A percentile compares a stretch with the other conserved stretches of the same genome.
Conservation (phyloP, 2,888 invertebrate genomes). For the Aromia moschata region DNA sequence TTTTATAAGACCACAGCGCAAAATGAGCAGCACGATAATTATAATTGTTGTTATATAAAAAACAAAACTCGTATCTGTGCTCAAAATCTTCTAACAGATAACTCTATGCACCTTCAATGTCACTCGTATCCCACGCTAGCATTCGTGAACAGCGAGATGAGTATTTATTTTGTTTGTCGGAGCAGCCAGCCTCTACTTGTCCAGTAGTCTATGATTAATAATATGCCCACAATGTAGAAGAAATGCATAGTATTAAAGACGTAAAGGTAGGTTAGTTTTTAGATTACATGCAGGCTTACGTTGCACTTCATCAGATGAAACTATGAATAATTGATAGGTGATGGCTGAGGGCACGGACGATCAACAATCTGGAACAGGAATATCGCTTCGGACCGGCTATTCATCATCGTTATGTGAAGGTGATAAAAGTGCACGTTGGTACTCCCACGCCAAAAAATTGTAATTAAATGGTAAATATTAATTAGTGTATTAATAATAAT, state of each 20-base stretch:
- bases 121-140: no score
- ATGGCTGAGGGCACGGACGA: background rate
- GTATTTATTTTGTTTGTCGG: conserved; percentile 4
- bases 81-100: no score
- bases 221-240: background rate
- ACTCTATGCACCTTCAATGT: background rate
- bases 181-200: background rate
- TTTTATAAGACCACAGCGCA: no score
- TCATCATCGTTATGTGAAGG: background rate
- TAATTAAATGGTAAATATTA: no score
- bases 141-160: background rate
- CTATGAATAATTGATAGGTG: background rate
- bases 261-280: conserved; percentile 3
- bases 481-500: no score
- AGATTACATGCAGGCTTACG: background rate
- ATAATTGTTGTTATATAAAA: no score
- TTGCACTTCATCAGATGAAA: background rate
- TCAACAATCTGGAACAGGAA: background rate
- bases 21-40: no score
- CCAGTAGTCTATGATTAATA: conserved; percentile 23
- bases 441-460: no score
- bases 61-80: no score
- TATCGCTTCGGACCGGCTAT: background rate
- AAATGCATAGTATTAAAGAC: background rate
- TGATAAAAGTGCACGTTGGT: no score